Conservation (phyloP, 1,140 invertebrate genomes). For the Eupristina koningsbergeri region DNA sequence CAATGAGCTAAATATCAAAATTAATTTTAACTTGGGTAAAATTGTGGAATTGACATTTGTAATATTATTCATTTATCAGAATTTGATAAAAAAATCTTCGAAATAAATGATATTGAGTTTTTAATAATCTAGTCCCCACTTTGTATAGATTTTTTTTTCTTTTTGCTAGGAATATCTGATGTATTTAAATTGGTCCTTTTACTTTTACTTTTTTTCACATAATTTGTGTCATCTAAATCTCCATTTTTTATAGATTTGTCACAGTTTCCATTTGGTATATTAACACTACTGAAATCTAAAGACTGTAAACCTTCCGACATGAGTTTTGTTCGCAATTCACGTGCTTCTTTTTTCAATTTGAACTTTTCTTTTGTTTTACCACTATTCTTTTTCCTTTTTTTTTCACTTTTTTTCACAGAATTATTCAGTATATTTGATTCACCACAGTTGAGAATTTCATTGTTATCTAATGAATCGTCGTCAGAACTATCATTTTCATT, state of each 20-base stretch:
- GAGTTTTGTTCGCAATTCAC: slow-evolving; percentile 64
- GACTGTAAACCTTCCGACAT: slow-evolving; percentile 66
- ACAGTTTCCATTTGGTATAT: slow-evolving; percentile 45
- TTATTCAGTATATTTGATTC: slow-evolving; percentile 29
- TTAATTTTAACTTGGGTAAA: too few species aligned
- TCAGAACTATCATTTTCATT: slow-evolving; percentile 44
- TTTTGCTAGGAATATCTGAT: slow-evolving; percentile 53
- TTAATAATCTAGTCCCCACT: slow-evolving; percentile 42
- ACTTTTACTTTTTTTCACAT: slow-evolving; percentile 36
- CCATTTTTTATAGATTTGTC: slow-evolving; percentile 52
- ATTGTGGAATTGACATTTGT: too few species aligned
- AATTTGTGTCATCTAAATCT: slow-evolving; percentile 28
- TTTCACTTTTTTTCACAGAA: slow-evolving; percentile 54
- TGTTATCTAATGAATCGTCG: slow-evolving; percentile 41
- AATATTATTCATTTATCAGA: too few species aligned
- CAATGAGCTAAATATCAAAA: too few species aligned
- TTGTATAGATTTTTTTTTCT: slow-evolving; percentile 57
- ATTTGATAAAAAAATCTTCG: too few species aligned
- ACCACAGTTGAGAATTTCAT: slow-evolving; percentile 23
- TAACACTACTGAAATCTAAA: slow-evolving; percentile 59
- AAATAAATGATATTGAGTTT: too few species aligned
- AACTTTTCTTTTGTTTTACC: slow-evolving; percentile 66
- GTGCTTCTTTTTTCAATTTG: slow-evolving; percentile 72
- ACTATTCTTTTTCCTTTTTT: slow-evolving; percentile 63
- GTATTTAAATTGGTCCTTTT: slow-evolving; percentile 53